phyloP scores from a whole-genome alignment of 2,113 vertebrate species.

The Dipodomys stephensi region DNA sequence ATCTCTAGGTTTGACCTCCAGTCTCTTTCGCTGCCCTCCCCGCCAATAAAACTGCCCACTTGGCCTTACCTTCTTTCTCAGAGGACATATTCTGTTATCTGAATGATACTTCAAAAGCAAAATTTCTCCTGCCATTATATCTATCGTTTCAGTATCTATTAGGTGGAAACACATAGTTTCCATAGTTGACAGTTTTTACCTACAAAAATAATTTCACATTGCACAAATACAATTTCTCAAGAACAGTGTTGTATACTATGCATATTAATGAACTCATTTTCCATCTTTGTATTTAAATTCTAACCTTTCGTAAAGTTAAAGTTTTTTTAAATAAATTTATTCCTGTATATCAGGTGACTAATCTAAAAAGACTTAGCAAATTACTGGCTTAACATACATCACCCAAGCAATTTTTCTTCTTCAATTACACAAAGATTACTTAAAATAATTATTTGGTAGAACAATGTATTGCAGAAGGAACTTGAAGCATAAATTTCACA shows the following conservation, averaged over 20 bases:
- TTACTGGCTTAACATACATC: accelerated
- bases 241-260: neutral
- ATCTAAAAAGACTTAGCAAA: neutral
- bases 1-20: neutral
- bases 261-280: conserved; percentile 36
- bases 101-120: neutral
- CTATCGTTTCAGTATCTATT: conserved; percentile 14
- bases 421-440: conserved; percentile 37
- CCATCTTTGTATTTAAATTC: conserved; percentile 28
- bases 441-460: conserved; percentile 10
- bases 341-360: neutral
- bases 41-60: neutral
- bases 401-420: neutral
- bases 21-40: too few species aligned
- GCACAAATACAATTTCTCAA: neutral
- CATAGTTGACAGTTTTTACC: conserved; percentile 9
- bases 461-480: neutral
- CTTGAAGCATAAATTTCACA: conserved; percentile 18
- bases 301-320: neutral
- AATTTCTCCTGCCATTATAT: neutral
- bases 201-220: neutral
- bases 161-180: neutral
- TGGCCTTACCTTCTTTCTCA: neutral
- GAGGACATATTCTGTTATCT: neutral
- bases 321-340: neutral